Evolutionary conservation across 1,140 invertebrate genomes (phyloP).

Genomic region (Diachasmimorpha longicaudata): DNA sequence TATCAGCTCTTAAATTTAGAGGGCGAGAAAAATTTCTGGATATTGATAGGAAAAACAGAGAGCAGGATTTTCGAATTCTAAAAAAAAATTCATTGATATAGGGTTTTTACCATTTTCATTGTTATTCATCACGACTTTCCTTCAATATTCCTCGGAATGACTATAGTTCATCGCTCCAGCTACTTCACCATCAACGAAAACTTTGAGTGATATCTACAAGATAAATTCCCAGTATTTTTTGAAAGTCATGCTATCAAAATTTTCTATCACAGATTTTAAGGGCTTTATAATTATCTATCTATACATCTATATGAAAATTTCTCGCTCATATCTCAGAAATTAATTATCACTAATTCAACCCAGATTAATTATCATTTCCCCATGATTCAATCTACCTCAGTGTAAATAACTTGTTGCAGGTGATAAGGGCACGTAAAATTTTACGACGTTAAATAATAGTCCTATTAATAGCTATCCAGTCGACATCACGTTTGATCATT

Average conservation of each 20-base stretch:
- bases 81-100: no score
- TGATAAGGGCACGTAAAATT: conserved; percentile 24
- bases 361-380: conserved; percentile 3
- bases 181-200: not conserved
- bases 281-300: not conserved
- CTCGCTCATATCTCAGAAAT: not conserved
- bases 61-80: no score
- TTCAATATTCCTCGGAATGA: no score
- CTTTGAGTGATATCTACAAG: no score
- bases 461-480: conserved; percentile 25
- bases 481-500: conserved; percentile 4
- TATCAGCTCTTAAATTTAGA: not conserved
- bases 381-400: not conserved
- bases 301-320: not conserved
- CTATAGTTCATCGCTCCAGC: not conserved
- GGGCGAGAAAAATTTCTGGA: no score
- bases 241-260: no score
- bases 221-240: no score
- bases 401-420: conserved; percentile 18
- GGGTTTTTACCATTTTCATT: no score
- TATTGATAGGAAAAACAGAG: no score
- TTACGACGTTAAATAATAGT: conserved; percentile 21
- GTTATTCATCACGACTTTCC: no score
- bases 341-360: conserved; percentile 9
- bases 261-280: not conserved